A percentile compares a stretch with the other conserved stretches of the same genome.
Evolutionary conservation across 2,888 invertebrate species (phyloP).

Genomic region (Tachystola acroxantha): DNA sequence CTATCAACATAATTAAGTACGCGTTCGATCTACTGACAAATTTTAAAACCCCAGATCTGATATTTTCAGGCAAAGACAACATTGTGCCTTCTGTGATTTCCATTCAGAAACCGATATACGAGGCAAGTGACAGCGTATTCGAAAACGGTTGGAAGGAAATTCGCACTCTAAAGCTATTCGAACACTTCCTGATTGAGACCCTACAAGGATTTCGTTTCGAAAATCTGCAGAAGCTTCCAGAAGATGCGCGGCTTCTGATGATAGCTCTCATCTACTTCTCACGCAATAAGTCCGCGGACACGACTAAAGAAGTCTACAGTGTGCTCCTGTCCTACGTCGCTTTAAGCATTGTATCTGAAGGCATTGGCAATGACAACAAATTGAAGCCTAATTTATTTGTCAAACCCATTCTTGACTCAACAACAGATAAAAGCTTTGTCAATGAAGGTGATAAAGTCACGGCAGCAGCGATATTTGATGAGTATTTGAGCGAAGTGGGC

Average conservation of each 20-base stretch:
- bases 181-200: slow-evolving; percentile 22
- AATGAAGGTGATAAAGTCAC: slow-evolving; percentile 13
- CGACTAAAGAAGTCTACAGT: slow-evolving; percentile 22
- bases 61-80: not conserved
- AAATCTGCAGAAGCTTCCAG: slow-evolving; percentile 18
- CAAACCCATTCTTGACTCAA: slow-evolving; percentile 3
- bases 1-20: slow-evolving; percentile 35
- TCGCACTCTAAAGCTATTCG: slow-evolving; percentile 16
- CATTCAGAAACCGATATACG: slow-evolving; percentile 24
- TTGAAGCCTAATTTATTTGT: not conserved
- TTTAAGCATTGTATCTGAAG: slow-evolving; percentile 17
- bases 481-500: slow-evolving; percentile 16
- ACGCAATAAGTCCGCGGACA: slow-evolving; percentile 17
- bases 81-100: slow-evolving; percentile 1
- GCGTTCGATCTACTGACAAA: slow-evolving; percentile 36
- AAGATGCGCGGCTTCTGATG: slow-evolving; percentile 26
- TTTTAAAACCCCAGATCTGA: slow-evolving; percentile 16
- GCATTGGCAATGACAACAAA: not conserved
- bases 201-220: slow-evolving; percentile 15
- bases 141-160: slow-evolving; percentile 36
- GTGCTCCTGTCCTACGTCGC: slow-evolving; percentile 30
- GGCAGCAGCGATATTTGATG: slow-evolving; percentile 13
- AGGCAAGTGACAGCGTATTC: slow-evolving; percentile 24
- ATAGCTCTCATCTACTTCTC: slow-evolving; percentile 31
- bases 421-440: slow-evolving; percentile 5